Evolutionary conservation across 2,888 invertebrate genomes (phyloP).

Genomic region (Chrysolina americana): DNA sequence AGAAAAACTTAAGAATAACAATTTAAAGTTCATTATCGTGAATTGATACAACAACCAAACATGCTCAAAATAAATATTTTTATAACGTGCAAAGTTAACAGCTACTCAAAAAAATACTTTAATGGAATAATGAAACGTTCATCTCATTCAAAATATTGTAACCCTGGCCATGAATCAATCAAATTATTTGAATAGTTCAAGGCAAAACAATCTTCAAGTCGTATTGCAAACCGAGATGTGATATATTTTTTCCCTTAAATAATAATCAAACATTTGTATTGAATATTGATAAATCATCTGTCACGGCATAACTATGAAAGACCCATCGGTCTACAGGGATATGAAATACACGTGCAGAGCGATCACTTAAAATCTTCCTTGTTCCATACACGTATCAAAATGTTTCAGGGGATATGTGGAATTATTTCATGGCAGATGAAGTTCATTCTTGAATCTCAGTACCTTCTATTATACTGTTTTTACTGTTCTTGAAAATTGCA

Average conservation of each 20-base stretch:
- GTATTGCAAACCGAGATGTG: too few species aligned
- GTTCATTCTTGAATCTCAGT: too few species aligned
- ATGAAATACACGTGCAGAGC: constrained; percentile 21
- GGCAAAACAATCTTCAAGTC: too few species aligned
- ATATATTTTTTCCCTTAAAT: too few species aligned
- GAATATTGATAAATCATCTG: constrained; percentile 51
- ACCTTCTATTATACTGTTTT: too few species aligned
- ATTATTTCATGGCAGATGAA: not conserved
- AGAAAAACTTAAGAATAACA: constrained; percentile 10
- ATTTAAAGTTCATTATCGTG: not conserved
- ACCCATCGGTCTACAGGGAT: constrained; percentile 20
- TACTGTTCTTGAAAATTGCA: too few species aligned
- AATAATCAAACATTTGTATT: too few species aligned
- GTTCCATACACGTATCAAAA: not conserved
- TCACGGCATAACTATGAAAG: constrained; percentile 35
- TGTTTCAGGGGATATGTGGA: not conserved
- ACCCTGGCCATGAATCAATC: too few species aligned
- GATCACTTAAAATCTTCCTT: constrained; percentile 15
- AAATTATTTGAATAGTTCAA: too few species aligned
- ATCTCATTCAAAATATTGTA: too few species aligned
- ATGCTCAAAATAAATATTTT: constrained; percentile 55
- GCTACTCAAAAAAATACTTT: not conserved
- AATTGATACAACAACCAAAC: constrained; percentile 53
- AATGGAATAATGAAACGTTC: too few species aligned
- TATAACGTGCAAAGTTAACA: not conserved